These are phyloP conservation scores for Drosophila helvetica DNA, from an alignment of 2,888 invertebrate genomes.

Conservation along the genomic window DNA sequence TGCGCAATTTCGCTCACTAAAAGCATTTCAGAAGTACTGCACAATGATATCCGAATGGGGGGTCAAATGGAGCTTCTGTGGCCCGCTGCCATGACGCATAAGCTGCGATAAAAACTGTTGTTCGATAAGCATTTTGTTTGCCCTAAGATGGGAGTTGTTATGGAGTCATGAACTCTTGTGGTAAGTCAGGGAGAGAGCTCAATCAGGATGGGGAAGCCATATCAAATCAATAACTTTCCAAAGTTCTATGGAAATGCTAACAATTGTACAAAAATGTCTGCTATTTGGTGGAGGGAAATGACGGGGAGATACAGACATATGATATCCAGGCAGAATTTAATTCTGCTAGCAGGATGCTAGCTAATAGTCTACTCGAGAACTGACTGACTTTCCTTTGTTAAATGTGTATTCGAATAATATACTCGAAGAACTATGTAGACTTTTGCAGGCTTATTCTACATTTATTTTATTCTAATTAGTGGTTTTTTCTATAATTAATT, in stretches of 20 bases:
- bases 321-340: not conserved
- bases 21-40: slow-evolving; percentile 58
- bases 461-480: not conserved
- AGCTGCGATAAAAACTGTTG: slow-evolving; percentile 73
- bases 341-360: not conserved
- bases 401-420: no score
- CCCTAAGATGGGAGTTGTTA: slow-evolving; percentile 37
- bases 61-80: slow-evolving; percentile 54
- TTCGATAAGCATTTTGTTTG: slow-evolving; percentile 76
- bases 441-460: not conserved
- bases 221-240: slow-evolving; percentile 24
- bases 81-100: slow-evolving; percentile 77
- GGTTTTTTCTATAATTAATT: not conserved
- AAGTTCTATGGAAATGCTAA: slow-evolving; percentile 21
- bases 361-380: no score
- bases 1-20: slow-evolving; percentile 69
- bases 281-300: not conserved
- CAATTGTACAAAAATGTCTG: not conserved
- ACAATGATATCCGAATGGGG: slow-evolving; percentile 13
- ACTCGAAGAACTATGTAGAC: no score
- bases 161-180: slow-evolving; percentile 33
- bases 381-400: no score
- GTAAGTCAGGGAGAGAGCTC: not conserved
- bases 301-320: not conserved
- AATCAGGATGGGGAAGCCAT: slow-evolving; percentile 21